Percentiles rank a stretch among this genome's conserved stretches.
These are phyloP conservation scores for Thalassaphorura encarpata DNA, from an alignment of 1,140 invertebrate genomes.

Conservation along the genomic window DNA sequence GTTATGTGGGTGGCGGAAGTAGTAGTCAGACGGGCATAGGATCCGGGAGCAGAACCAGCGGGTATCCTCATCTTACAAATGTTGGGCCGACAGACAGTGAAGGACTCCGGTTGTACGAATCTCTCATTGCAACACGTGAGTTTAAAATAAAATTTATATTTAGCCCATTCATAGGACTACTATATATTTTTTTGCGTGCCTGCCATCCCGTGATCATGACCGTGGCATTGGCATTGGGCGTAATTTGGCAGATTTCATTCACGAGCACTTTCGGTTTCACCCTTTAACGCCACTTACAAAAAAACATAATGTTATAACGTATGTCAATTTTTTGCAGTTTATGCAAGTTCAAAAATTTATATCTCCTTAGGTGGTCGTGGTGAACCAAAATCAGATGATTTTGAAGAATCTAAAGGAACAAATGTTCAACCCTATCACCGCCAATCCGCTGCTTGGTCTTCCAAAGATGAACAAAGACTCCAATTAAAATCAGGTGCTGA, in stretches of 20 bases:
- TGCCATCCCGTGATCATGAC: too few species aligned
- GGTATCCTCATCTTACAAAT: too few species aligned
- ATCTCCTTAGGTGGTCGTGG: constrained; percentile 20
- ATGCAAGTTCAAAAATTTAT: too few species aligned
- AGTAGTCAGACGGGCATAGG: not conserved
- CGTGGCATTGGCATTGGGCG: too few species aligned
- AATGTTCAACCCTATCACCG: constrained; percentile 21
- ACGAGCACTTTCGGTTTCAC: too few species aligned
- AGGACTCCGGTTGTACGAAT: constrained; percentile 28
- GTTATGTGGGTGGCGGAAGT: constrained; percentile 5
- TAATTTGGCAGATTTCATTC: too few species aligned
- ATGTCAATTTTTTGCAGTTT: too few species aligned
- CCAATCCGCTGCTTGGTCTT: constrained; percentile 29
- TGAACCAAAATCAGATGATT: constrained; percentile 21
- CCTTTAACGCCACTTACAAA: too few species aligned
- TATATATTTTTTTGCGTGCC: not conserved
- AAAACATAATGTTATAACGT: too few species aligned
- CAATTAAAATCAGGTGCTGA: constrained; percentile 31
- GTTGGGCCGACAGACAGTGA: constrained; percentile 17
- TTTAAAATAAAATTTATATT: not conserved
- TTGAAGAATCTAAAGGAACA: not conserved
- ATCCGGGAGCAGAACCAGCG: too few species aligned
- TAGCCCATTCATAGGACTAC: not conserved
- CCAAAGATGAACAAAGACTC: constrained; percentile 11
- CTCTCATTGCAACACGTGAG: constrained; percentile 23